Evolutionary conservation across 1,140 invertebrate genomes (phyloP).

Genomic region (Zaprionus camerounensis): DNA sequence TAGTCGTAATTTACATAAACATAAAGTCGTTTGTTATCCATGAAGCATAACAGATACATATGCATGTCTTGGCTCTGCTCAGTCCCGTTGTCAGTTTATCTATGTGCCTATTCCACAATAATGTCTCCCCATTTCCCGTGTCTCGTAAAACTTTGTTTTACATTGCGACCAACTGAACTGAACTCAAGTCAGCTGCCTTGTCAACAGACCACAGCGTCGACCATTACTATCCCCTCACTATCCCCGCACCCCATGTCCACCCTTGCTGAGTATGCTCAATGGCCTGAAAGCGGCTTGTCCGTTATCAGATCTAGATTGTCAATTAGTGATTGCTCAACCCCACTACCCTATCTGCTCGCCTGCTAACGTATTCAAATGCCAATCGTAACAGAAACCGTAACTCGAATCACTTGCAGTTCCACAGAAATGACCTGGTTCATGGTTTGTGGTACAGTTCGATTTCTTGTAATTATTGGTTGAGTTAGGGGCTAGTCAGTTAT

Average conservation of each 20-base stretch:
- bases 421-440: constrained; percentile 3
- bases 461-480: neutral
- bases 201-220: constrained; percentile 62
- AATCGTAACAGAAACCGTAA: constrained; percentile 41
- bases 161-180: constrained; percentile 56
- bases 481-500: neutral
- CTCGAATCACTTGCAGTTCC: constrained; percentile 49
- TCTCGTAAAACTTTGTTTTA: constrained; percentile 64
- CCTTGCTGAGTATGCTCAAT: constrained; percentile 48
- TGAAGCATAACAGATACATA: constrained; percentile 35
- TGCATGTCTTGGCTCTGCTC: constrained; percentile 9
- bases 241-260: no score
- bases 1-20: constrained; percentile 70
- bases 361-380: constrained; percentile 27
- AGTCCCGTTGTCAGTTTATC: constrained; percentile 3
- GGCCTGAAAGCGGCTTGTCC: constrained; percentile 59
- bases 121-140: constrained; percentile 23
- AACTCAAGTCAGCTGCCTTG: constrained; percentile 71
- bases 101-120: constrained; percentile 29
- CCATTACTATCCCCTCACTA: constrained; percentile 1
- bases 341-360: neutral
- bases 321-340: constrained; percentile 60
- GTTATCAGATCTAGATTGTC: constrained; percentile 45
- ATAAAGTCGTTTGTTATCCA: constrained; percentile 73
- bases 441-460: neutral